Evolutionary conservation across 2,888 invertebrate species (phyloP), one percentile per base, ranked within the genome.

Genomic region (Aradus depressus): DNA sequence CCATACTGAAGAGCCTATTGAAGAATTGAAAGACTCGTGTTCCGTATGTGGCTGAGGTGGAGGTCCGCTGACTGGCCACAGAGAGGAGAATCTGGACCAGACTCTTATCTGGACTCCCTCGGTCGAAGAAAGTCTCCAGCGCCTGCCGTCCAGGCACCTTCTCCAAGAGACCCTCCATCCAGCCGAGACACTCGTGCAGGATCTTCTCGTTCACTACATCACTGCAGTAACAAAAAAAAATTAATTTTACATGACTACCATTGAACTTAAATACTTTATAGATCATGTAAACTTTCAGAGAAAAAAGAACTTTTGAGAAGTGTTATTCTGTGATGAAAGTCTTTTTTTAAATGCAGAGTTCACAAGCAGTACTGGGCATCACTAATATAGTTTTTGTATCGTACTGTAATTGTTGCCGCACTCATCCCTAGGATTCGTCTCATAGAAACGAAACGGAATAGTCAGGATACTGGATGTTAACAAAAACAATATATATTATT

Each of bases 111-210:
- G 78, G 76, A 2, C 75, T 71, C 28, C 56, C 72, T 18, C 26
- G 14, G 3, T 75, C 77, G 63, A 91, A 91, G 62, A 91, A 89
- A 51, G 77, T 75, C 62, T 88, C 83, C 62, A 91, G 76, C 0
- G 92, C 91, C 61, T 80, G 76, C 56, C 84, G 76, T 0, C 90
- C 91, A 0, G 84, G 77, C 0, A 83, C 76, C 55, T 85, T 85
- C 48, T 91, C 90, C 19, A 93, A 67, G 58, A 90, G 78, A 62
- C 81, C 81, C 65, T 90, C 89, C 79, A 92, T 84, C 63, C 89
- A 91, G 61, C 81, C 83, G 19, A 89, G 72, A 70, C 85, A 77
- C 56, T 79, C 76, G 55, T 77, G 75, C 35, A 78, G 64, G 42
- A 77, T 75, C 58, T 75, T 75, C 59, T 80, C 81, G 61, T 79